These are phyloP conservation scores for Leucophenga montana DNA, from an alignment of 2,888 invertebrate species.

Conservation along the genomic window DNA sequence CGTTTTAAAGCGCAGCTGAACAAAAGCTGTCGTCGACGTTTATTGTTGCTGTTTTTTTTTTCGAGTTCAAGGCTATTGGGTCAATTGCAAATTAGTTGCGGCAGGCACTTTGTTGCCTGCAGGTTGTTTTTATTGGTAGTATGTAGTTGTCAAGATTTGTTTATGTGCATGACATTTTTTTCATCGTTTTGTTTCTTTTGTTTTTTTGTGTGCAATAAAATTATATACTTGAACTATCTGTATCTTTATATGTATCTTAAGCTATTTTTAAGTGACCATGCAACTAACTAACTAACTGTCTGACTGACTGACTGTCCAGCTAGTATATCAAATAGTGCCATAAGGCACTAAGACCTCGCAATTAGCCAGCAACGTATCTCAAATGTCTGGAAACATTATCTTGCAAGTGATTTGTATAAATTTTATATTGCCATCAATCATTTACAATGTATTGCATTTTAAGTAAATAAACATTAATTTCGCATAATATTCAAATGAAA, in stretches of 20 bases:
- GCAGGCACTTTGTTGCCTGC: slow-evolving; percentile 48
- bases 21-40: slow-evolving; percentile 9
- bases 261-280: slow-evolving; percentile 37
- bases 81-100: slow-evolving; percentile 56
- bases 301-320: slow-evolving; percentile 15
- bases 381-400: slow-evolving; percentile 17
- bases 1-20: slow-evolving; percentile 7
- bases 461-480: slow-evolving; percentile 58
- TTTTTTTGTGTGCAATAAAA: too few species aligned
- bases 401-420: slow-evolving; percentile 57
- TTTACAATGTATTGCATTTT: slow-evolving; percentile 54
- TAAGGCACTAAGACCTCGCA: slow-evolving; percentile 43
- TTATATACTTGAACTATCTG: background rate
- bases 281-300: slow-evolving; percentile 13
- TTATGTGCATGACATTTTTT: slow-evolving; percentile 59
- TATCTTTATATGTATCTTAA: slow-evolving; percentile 36
- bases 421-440: slow-evolving; percentile 64
- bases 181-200: background rate
- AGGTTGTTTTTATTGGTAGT: slow-evolving; percentile 49
- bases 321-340: slow-evolving; percentile 16
- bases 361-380: slow-evolving; percentile 50
- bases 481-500: slow-evolving; percentile 37
- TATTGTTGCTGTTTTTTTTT: slow-evolving; percentile 33
- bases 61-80: slow-evolving; percentile 68
- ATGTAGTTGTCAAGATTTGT: slow-evolving; percentile 9